Evolutionary conservation across 2,113 vertebrate species (phyloP), one percentile per base, ranked within the genome.

Genomic region (Cygnus buccinator): DNA sequence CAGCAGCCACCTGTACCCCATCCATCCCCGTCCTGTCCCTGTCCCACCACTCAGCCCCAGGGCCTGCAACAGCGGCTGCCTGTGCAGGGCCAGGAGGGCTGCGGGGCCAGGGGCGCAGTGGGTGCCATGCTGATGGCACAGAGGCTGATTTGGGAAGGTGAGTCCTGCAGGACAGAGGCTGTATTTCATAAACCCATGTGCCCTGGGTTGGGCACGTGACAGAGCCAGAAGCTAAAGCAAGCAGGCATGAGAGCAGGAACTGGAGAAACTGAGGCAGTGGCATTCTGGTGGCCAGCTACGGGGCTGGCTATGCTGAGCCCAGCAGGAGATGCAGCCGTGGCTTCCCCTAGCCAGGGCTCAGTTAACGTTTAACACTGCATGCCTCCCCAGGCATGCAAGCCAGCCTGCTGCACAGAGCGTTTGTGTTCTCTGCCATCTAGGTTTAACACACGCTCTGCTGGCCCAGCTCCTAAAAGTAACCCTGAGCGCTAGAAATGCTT

Each of bases 1-100:
- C 19, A 28, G 44, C 0, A 2, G 22, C 6, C 33, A 2, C 22
- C 20, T 2, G 0, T 5, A 4, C 20, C 21, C 57, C 57, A 8
- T 1, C 25, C 52, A 25, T 13, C 39, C 6, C 5, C 22, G 48
- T 39, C 70, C 62, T 8, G 6, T 14, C 33, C 4, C 0, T 13
- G 11, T 28, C 35, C 62, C 55, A 8, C 14, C 57, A 1, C 43
- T 26, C 48, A 16, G 28, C 9, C 43, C 20, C 54, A 6, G 29
- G 37, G 26, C 8, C 52, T 23, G 50, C 23, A 23, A 23, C 23
- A 52, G 50, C 12, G 13, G 50, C 35, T 48, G 55, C 29, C 55
- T 23, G 7, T 4, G 13, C 17, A 54, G 33, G n/a, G 46, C 29
- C 26, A 19, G 13, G 46, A 37, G 13, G 31, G 7, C 5, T 41